These are phyloP conservation scores for Schlechtendalia chinensis DNA, from an alignment of 1,140 invertebrate species.

Conservation along the genomic window DNA sequence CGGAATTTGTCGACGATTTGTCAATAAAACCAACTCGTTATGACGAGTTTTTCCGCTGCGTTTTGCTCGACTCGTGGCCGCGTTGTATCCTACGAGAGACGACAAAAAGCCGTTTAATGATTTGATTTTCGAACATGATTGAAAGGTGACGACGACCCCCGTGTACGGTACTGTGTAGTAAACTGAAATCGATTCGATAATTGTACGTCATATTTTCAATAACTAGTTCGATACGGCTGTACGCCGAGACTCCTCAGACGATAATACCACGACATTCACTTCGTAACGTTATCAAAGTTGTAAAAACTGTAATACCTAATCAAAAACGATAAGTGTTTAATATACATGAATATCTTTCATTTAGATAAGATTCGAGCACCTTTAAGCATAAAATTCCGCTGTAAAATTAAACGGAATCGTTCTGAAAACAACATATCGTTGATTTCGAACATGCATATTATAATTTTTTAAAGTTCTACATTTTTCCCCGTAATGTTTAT, in stretches of 20 bases:
- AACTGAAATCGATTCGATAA: not conserved
- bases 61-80: too few relatives aligned
- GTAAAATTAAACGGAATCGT: too few relatives aligned
- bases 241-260: not conserved
- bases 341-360: not conserved
- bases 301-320: not conserved
- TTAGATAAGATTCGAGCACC: not conserved
- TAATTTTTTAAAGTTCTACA: too few relatives aligned
- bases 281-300: not conserved
- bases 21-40: too few relatives aligned
- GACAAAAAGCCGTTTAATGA: slow-evolving; percentile 20
- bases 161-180: too few relatives aligned
- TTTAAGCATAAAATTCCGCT: too few relatives aligned
- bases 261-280: not conserved
- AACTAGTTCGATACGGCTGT: not conserved
- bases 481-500: too few relatives aligned
- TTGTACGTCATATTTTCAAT: not conserved
- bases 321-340: not conserved
- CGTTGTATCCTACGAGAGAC: too few relatives aligned
- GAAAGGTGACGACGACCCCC: not conserved
- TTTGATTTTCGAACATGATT: not conserved
- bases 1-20: too few relatives aligned
- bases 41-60: too few relatives aligned
- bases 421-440: too few relatives aligned
- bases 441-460: too few relatives aligned